Evolutionary conservation across 2,113 vertebrate genomes (phyloP).

Genomic region (Hypocryptadius cinnamomeus): DNA sequence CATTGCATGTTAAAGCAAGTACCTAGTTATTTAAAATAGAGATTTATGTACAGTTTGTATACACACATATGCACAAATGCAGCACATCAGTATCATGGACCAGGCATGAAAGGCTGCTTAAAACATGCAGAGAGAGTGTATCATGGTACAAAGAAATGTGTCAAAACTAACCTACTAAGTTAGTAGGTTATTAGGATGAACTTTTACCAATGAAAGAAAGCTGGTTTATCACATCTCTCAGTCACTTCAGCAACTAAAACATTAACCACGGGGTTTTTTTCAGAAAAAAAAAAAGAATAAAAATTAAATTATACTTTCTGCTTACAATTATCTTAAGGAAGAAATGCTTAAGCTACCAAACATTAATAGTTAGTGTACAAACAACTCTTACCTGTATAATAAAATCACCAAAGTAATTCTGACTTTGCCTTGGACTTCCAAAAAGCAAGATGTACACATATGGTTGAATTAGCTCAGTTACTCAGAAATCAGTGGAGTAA

Average conservation of each 20-base stretch:
- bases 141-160: neutral
- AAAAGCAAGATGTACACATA: neutral
- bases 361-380: neutral
- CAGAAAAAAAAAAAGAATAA: neutral
- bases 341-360: neutral
- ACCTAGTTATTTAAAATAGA: neutral
- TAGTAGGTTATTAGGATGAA: neutral
- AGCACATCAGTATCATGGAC: neutral
- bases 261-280: rapidly evolving
- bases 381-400: neutral
- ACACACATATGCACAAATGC: neutral
- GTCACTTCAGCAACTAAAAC: neutral
- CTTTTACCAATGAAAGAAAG: neutral
- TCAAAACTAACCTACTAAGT: neutral
- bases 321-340: neutral
- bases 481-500: constrained; percentile 29
- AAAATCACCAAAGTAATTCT: neutral
- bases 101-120: neutral
- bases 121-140: neutral
- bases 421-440: neutral
- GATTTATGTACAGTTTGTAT: neutral
- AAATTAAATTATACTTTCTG: neutral
- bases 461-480: neutral
- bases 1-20: neutral
- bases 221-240: neutral